Evolutionary conservation across 2,797 vertebrate species (phyloP).

Genomic region (Argya squamiceps): DNA sequence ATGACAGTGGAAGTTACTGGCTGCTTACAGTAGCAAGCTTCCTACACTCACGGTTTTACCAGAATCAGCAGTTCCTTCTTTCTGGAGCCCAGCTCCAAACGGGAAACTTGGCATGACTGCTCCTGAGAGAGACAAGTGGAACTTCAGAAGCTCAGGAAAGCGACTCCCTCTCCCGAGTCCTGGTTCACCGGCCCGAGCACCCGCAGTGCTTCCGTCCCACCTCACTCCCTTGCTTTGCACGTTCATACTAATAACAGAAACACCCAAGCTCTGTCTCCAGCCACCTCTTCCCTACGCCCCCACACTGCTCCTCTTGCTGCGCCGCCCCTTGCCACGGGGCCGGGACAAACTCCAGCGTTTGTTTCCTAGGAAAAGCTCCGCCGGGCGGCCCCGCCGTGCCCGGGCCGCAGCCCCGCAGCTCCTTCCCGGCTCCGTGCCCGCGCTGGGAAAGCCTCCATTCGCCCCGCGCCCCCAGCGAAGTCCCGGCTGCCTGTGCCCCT

Average conservation of each 20-base stretch:
- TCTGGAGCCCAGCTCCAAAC: neutral
- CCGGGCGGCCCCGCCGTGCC: neutral
- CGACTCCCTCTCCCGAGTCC: neutral
- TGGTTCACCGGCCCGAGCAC: neutral
- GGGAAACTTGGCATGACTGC: neutral
- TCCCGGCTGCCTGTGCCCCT: neutral
- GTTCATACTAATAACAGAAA: neutral
- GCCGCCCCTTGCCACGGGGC: neutral
- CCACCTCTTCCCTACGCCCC: too few species aligned
- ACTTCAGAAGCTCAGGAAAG: neutral
- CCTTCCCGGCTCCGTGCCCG: neutral
- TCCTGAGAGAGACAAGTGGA: neutral
- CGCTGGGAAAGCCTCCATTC: too few species aligned
- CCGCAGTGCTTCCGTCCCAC: neutral
- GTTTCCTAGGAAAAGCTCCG: neutral
- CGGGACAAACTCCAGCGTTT: accelerated
- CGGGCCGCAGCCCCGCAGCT: neutral
- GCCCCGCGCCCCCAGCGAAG: neutral
- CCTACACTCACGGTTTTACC: neutral
- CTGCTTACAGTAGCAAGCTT: neutral
- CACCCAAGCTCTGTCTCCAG: too few species aligned
- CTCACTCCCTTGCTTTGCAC: neutral
- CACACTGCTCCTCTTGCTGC: neutral
- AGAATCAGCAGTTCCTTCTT: neutral
- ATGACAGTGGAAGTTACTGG: accelerated